These are phyloP conservation scores for Phyto melanocephala DNA, from an alignment of 2,888 invertebrate species.

Conservation along the genomic window DNA sequence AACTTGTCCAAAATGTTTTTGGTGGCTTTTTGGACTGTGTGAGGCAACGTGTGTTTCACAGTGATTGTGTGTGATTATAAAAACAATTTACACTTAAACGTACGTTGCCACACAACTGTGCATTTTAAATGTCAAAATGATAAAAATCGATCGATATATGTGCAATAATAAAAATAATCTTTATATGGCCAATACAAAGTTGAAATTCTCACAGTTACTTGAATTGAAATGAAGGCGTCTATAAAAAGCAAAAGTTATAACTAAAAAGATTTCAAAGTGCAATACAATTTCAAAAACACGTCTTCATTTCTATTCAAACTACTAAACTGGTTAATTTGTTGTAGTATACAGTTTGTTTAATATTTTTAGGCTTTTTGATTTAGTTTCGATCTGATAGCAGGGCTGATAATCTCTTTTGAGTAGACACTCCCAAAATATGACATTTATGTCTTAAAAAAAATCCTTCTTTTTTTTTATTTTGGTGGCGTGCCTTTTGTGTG, in stretches of 20 bases:
- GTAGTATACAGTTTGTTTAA: not conserved
- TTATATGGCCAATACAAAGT: constrained; percentile 4
- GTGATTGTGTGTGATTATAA: constrained; percentile 17
- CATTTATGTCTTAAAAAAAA: constrained; percentile 36
- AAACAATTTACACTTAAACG: constrained; percentile 50
- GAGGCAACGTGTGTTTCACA: not conserved
- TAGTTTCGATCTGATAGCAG: not conserved
- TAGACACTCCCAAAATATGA: constrained; percentile 58
- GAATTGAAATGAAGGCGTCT: constrained; percentile 18
- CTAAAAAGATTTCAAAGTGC: constrained; percentile 10
- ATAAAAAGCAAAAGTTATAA: no score
- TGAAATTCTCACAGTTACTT: constrained; percentile 54
- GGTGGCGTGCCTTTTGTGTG: constrained; percentile 39
- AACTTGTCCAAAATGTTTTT: constrained; percentile 55
- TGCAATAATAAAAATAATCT: constrained; percentile 37
- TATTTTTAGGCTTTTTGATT: not conserved
- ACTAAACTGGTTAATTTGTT: constrained; percentile 35
- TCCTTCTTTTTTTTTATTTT: constrained; percentile 17
- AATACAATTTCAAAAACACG: constrained; percentile 4
- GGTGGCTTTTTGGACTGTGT: constrained; percentile 33
- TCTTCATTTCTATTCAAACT: not conserved
- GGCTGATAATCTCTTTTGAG: constrained; percentile 25
- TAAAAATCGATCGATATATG: constrained; percentile 47
- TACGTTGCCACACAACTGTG: constrained; percentile 31
- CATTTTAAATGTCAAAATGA: constrained; percentile 57